Conservation (phyloP, 92 coral and sea anemone species). For the Siderastrea radians region DNA sequence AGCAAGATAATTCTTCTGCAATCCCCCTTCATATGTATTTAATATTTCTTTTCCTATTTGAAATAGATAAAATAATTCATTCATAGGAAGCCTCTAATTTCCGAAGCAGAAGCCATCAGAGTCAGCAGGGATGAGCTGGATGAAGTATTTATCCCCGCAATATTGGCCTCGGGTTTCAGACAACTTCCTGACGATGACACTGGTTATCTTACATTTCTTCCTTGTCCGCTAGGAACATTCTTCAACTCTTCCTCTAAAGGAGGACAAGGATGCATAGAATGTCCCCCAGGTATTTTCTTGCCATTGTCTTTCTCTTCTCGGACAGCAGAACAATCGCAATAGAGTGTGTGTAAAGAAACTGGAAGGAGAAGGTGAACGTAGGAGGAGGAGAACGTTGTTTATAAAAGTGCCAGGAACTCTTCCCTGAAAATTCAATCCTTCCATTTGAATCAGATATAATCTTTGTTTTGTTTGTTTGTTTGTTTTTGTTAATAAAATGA, state of each 20-base stretch:
- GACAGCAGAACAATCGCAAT: no score
- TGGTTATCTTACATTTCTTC: not conserved
- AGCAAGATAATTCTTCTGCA: not conserved
- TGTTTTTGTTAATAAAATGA: no score
- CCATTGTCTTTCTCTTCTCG: no score
- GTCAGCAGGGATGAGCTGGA: not conserved
- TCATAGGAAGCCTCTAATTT: not conserved
- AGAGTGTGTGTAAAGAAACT: no score
- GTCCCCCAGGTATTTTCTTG: not conserved
- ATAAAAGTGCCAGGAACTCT: no score
- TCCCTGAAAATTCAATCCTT: no score
- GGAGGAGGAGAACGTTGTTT: no score
- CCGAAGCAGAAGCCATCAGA: not conserved
- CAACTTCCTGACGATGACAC: not conserved
- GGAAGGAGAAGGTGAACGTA: no score
- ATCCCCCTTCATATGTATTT: not conserved
- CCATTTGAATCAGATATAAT: no score
- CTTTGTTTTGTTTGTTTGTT: no score
- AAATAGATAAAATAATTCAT: not conserved
- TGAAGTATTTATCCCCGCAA: not conserved
- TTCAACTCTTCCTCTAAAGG: constrained; percentile 12
- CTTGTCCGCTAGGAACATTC: not conserved
- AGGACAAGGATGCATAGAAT: not conserved
- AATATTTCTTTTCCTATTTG: not conserved
- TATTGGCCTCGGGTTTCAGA: constrained; percentile 1